Base-by-base conservation (phyloP, 1,140 invertebrate genomes). In the Platyscapa corneri region DNA sequence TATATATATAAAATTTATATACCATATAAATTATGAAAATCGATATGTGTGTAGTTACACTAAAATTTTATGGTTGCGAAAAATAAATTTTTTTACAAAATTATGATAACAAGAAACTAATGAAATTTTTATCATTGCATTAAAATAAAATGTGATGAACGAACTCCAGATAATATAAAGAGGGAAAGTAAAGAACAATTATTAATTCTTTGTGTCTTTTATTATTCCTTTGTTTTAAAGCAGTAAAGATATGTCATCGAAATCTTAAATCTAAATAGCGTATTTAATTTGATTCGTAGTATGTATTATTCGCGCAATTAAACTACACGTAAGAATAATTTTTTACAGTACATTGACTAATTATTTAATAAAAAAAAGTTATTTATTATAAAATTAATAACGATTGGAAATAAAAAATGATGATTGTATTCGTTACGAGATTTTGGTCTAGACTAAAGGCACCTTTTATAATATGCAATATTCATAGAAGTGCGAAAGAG, bases 391-490 rank as follows among this genome's bases (percentile, higher is more conserved):
- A 77, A 86, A 70, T 86, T 81, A 86, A 86, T 32, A 82, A 82
- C 80, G 74, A 86, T 86, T 82, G 79, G 82, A 82, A 86, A 86
- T 49, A 86, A 86, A 79, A 32, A 82, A 76, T 82, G 72, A 86
- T 86, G 79, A 86, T 86, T 86, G 84, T 82, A 77, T 82, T 86
- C 80, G 84, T 86, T 86, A 86, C 84, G 37, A 86, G 80, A 86
- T 70, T 76, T 86, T 86, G 79, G 84, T 86, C 84, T 86, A 86
- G 84, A 78, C 84, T 86, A 86, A 86, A 86, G 84, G 84, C 84
- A 86, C 84, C 80, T 86, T 86, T 85, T 65, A 70, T 53, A 82
- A 65, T 56, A 84, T 85, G 83, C 79, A 86, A 65, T 81, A 70
- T 70, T 82, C 70, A 82, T 82, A 67, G 64, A 82, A 82, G 84